Evolutionary conservation across 1,140 invertebrate species (phyloP).

Genomic region (Lucilia cuprina): DNA sequence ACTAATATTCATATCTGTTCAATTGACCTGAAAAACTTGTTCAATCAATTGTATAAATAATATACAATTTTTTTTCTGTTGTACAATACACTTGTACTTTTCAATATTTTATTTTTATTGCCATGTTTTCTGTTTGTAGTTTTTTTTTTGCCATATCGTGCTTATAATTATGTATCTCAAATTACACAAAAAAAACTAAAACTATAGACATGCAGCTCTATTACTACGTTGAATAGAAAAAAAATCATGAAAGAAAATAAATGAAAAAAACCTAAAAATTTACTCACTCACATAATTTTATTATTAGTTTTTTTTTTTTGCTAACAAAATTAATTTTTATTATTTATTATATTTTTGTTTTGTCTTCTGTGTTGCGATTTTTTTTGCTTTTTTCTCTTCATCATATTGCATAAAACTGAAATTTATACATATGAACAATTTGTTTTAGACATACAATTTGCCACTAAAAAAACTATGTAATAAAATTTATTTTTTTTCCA

Average conservation of each 20-base stretch:
- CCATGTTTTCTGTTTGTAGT: background rate
- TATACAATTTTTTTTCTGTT: background rate
- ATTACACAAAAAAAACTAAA: background rate
- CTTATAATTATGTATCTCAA: constrained; percentile 11
- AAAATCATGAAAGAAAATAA: background rate
- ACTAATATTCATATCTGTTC: background rate
- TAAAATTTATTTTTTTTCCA: no score
- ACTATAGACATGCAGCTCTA: background rate
- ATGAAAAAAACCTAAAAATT: no score
- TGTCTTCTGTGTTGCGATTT: no score
- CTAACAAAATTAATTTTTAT: no score
- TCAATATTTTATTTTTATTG: background rate
- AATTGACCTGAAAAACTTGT: constrained; percentile 17
- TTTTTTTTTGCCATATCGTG: background rate
- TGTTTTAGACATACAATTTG: no score
- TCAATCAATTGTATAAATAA: constrained; percentile 9
- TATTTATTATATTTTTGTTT: no score
- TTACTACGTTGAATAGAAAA: background rate
- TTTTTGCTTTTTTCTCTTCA: no score
- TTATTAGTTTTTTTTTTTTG: no score
- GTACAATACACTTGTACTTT: background rate
- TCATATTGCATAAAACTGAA: no score
- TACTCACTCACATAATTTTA: no score
- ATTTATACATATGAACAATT: no score
- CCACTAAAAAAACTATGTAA: no score